Evolutionary conservation across 2,113 vertebrate genomes (phyloP).

Genomic region (Pelecanus crispus): DNA sequence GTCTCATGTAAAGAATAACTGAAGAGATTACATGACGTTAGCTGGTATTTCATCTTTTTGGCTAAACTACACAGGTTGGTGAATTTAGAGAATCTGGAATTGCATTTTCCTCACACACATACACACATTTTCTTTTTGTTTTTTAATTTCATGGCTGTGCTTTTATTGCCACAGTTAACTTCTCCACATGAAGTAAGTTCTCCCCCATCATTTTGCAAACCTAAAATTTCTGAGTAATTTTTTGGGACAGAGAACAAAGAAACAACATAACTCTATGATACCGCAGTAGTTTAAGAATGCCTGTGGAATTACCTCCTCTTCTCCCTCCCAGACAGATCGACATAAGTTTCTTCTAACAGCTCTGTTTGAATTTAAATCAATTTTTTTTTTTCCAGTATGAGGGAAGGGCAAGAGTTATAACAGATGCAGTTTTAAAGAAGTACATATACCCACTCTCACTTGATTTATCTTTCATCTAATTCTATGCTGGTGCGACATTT

Average conservation of each 20-base stretch:
- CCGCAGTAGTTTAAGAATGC: neutral
- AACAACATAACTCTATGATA: neutral
- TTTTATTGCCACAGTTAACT: neutral
- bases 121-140: neutral
- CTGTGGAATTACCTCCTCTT: neutral
- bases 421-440: neutral
- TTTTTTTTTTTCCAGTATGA: neutral
- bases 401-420: neutral
- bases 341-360: neutral
- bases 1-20: conserved; percentile 56
- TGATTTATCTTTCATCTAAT: neutral
- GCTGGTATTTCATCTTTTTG: conserved; percentile 41
- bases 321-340: neutral
- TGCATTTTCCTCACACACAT: neutral
- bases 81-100: neutral
- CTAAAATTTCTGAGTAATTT: neutral
- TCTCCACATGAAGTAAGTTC: neutral
- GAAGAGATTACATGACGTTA: conserved; percentile 36
- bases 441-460: neutral
- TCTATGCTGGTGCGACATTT: neutral
- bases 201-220: neutral
- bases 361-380: neutral
- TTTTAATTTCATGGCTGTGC: neutral
- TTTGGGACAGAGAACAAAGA: neutral
- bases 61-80: neutral